Base-by-base conservation (phyloP, 2,113 vertebrate genomes). In the Tychaedon coryphoeus region DNA sequence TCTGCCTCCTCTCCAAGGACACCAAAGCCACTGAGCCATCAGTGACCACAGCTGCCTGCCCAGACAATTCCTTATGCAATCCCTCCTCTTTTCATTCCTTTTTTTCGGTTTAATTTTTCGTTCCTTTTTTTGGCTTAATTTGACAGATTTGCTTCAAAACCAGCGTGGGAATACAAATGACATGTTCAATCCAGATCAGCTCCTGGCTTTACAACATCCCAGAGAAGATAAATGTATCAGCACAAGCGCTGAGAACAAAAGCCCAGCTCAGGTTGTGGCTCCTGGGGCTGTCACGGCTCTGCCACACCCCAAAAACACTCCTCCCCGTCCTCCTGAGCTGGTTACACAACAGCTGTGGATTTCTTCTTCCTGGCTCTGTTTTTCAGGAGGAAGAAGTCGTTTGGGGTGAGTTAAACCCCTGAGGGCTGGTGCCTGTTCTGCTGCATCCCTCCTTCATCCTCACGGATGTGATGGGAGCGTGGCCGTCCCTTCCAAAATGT, bases 151-250 rank as follows among this genome's bases (percentile, higher is more conserved):
- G 66, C 87, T 90, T 76, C 47, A 66, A 86, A 91, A 79, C 3
- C 91, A 88, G 87, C 50, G 26, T 94, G 95, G 96, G 96, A 96
- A 96, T 95, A 95, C 92, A 80, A 90, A 88, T 40, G 94, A 90
- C 94, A 95, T 90, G 93, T 96, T 95, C 93, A 95, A 86, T 95
- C 93, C 90, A 88, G 78, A 90, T 97, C 95, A 92, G 70, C 87
- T 94, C 50, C 3, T 56, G 95, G 66, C 71, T 94, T 93, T 93
- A 53, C 90, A 83, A 40, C 81, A 12, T 82, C 89, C 93, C 84
- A 25, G 86, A 89, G 93, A 96, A 87, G 86, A 23, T 14, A 67
- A 91, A 70, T 23, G 6, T 5, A 4, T 85, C 53, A 61, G 81
- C 94, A 78, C 87, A 65, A 67, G 83, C 15, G 79, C 54, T 45